Base-by-base conservation (phyloP, 2,797 vertebrate genomes). In the Spinus pinus region DNA sequence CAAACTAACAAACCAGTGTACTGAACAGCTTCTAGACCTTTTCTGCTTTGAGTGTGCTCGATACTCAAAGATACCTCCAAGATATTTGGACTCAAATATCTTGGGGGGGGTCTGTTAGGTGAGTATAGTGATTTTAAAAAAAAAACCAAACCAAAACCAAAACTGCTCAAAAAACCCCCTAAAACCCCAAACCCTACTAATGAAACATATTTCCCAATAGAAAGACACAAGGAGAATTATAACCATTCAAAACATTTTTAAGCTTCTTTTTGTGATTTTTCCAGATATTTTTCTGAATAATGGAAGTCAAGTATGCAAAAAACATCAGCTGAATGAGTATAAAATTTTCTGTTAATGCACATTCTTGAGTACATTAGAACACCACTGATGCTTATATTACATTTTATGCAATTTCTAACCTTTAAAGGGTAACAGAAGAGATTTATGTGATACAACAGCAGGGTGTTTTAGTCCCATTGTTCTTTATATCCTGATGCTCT, bases 391-490 rank as follows among this genome's bases (percentile, higher is more conserved):
- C 19, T 87, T 56, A 16, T 42, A 51, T 37, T 79, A 62, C 8
- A 60, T 82, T 92, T 89, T 74, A 89, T 84, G 73, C 10, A 39
- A 60, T 79, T 93, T 93, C 21, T 91, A 86, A 90, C 51, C 66
- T 94, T 81, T 91, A 84, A 96, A 94, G 41, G 50, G n/a, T 67
- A 92, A 47, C 35, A 81, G 35, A 90, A 86, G 53, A 79, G 31
- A 93, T 93, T 93, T 81, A 86, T 62, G 49, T 50, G 41, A 37
- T 71, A 37, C 13, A 78, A 65, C 37, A 89, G 70, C 13, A 30
- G 37, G 39, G 21, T 54, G 35, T 44, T 85, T 90, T 61, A 49
- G 17, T 60, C 37, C 33, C 27, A 9, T 35, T 57, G 16, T 67
- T 82, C 65, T 86, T 41, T 88, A 70, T 25, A 35, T 53, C 24